Evolutionary conservation across 2,113 vertebrate species (phyloP).

Genomic region (Peromyscus maniculatus): DNA sequence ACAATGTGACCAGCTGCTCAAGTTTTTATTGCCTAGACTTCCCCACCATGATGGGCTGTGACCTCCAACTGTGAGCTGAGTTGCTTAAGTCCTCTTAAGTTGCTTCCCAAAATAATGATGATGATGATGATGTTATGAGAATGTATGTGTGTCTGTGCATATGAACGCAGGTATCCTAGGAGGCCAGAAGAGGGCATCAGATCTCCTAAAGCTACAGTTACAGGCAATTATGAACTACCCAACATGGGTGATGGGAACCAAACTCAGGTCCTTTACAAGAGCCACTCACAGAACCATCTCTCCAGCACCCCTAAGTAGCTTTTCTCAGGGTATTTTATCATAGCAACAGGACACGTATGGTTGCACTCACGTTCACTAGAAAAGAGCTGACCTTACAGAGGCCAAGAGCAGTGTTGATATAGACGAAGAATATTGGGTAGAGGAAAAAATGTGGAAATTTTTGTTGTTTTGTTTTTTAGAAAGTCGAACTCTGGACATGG

Average conservation of each 20-base stretch:
- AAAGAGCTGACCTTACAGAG: not conserved
- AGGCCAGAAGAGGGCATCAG: not conserved
- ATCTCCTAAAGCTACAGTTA: not conserved
- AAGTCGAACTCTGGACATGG: not conserved
- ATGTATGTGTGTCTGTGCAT: not conserved
- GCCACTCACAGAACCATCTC: not conserved
- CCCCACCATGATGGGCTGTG: not conserved
- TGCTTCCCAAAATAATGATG: not conserved
- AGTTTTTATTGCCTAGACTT: not conserved
- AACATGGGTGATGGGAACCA: not conserved
- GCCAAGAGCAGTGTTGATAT: not conserved
- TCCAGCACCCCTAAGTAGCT: not conserved
- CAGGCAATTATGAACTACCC: not conserved
- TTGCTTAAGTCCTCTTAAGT: not conserved
- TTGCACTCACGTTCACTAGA: not conserved
- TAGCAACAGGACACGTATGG: not conserved
- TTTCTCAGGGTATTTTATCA: not conserved
- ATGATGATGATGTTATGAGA: not conserved
- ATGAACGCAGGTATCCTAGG: not conserved
- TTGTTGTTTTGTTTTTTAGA: not conserved
- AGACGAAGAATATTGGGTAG: not conserved
- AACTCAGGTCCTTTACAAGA: not conserved
- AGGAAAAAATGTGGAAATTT: not conserved
- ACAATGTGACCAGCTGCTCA: not conserved
- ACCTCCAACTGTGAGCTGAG: not conserved